Base-by-base conservation (phyloP, 2,888 invertebrate genomes). In the Iselma pallidipennis region DNA sequence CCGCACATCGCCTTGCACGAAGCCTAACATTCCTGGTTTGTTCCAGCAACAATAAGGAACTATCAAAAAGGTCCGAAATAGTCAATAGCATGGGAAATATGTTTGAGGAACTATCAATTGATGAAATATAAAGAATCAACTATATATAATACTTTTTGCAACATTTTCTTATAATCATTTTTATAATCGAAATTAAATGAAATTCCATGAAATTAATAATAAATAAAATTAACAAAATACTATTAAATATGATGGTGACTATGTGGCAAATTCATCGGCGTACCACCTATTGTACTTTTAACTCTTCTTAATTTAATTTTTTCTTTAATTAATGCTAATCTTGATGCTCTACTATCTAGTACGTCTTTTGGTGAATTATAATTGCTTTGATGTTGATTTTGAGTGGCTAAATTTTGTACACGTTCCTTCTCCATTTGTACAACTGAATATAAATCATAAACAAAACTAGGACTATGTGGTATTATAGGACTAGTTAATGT, bases 371-470 rank as follows among this genome's bases (percentile, higher is more conserved):
- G 4, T 4, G 16, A 19, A 21, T 12, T 45, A 10, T 2, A 6
- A 19, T 5, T 10, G 12, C 7, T 45, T 31, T 57, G 57, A 59
- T 71, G 66, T 12, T 65, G 57, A n/a, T 68, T 61, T 2, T 61
- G 55, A 1, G 62, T 48, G 10, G 60, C 45, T 10, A 49, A 51
- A 14, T 59, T 62, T 25, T 65, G 61, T n/a, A 56, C 63, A 60
- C 67, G 71, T 50, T 76, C 76, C n/a, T 76, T 78, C 64, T 81
- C 80, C 25, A 81, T 75, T 66, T 81, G 81, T 28, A 82, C 82
- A n/a, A 82, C 78, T 0, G 81, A 80, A 59, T 78, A 75, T 57
- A 82, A 69, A 67, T 82, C 81, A 57, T 75, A 80, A n/a, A 70
- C 72, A 31, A 72, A 75, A 25, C 71, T 71, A 19, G 61, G 65